Evolutionary conservation across 2,888 invertebrate genomes (phyloP).

Genomic region (Tridacna crocea): DNA sequence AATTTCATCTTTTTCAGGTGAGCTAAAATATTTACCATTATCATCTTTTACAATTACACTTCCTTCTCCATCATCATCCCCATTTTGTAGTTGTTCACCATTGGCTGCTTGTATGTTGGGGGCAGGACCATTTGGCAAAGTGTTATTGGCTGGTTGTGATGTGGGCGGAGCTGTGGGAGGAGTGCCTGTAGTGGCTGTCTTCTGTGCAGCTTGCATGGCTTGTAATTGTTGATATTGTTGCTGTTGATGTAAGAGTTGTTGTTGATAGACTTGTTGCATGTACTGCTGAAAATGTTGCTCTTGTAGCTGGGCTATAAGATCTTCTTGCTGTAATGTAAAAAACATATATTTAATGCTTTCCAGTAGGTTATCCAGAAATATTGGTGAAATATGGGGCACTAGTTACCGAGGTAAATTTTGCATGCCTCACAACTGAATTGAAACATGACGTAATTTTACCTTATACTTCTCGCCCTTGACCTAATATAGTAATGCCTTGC

Average conservation of each 20-base stretch:
- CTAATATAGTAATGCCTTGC: no score
- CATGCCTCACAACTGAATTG: neutral
- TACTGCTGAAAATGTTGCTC: slow-evolving; percentile 99
- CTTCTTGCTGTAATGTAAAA: slow-evolving; percentile 89
- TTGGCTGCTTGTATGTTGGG: slow-evolving; percentile 45
- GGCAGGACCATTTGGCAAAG: slow-evolving; percentile 60
- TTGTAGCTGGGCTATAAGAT: slow-evolving; percentile 96
- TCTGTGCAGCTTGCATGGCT: slow-evolving; percentile 61
- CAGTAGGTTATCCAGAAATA: no score
- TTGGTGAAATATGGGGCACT: no score
- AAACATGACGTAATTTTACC: neutral
- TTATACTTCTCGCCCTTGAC: no score
- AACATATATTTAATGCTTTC: no score
- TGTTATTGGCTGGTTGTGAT: slow-evolving; percentile 19
- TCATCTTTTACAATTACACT: slow-evolving; percentile 32
- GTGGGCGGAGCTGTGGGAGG: slow-evolving; percentile 30
- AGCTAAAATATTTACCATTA: neutral
- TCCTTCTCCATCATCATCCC: slow-evolving; percentile 55
- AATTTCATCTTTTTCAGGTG: no score
- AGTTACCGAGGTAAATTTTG: no score
- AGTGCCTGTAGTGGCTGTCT: slow-evolving; percentile 31
- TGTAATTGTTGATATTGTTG: slow-evolving; percentile 85
- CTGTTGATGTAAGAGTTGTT: slow-evolving; percentile 84
- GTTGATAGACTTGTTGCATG: slow-evolving; percentile 94
- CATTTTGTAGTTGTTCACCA: slow-evolving; percentile 41